These are phyloP conservation scores for Saccostrea echinata DNA, from an alignment of 1,140 invertebrate genomes.

Conservation along the genomic window DNA sequence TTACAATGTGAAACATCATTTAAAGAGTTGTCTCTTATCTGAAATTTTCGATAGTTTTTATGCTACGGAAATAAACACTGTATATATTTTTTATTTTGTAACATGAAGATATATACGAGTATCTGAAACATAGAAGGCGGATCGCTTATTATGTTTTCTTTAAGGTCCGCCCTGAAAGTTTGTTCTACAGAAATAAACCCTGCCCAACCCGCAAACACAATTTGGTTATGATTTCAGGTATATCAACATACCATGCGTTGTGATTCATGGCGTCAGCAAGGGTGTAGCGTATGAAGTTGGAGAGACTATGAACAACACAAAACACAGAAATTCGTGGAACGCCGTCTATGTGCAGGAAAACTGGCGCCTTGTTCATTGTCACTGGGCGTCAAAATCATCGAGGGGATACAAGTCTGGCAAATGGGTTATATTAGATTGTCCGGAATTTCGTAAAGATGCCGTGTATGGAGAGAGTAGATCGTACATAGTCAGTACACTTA, in stretches of 20 bases:
- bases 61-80: too few relatives aligned
- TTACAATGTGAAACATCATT: too few relatives aligned
- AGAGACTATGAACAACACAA: conserved; percentile 93
- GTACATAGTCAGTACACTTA: conserved; percentile 28
- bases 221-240: conserved; percentile 84
- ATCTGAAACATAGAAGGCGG: too few relatives aligned
- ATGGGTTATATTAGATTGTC: conserved; percentile 60
- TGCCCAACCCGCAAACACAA: too few relatives aligned
- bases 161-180: too few relatives aligned
- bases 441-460: conserved; percentile 50
- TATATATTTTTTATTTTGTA: too few relatives aligned
- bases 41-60: too few relatives aligned
- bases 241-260: conserved; percentile 97
- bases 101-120: too few relatives aligned
- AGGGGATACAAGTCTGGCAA: conserved; percentile 57
- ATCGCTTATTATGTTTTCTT: too few relatives aligned
- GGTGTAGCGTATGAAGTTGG: conserved; percentile 97
- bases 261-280: conserved; percentile 98
- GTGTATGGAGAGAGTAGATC: conserved; percentile 38
- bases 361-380: conserved; percentile 69
- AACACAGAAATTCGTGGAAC: conserved; percentile 78
- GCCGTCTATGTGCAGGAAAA: conserved; percentile 66
- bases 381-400: conserved; percentile 60
- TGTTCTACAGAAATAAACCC: too few relatives aligned
- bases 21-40: too few relatives aligned